Base-by-base conservation (phyloP, 2,888 invertebrate species). In the Macrosiphum euphorbiae region DNA sequence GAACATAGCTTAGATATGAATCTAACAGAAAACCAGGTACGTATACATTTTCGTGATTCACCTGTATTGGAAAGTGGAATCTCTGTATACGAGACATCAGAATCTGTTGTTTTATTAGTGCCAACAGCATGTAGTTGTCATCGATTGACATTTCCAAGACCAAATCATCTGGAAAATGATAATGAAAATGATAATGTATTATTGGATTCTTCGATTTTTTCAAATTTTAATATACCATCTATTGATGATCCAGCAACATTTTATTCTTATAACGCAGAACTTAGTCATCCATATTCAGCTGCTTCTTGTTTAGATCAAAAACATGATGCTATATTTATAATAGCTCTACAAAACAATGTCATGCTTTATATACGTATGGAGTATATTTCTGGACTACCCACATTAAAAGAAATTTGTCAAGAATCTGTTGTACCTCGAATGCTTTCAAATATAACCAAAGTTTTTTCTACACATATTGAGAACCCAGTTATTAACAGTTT, bases 81-180 rank as follows among this genome's bases (percentile, higher is more conserved):
- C 95, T 96, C 98, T 94, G 96, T 98, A 86, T 97, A 97, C 95
- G 97, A 99, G 96, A 97, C 97, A 87, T 96, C 96, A 95, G 97
- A 97, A 95, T 96, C 97, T 96, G 96, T 99, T 95, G 96, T 98
- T 16, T 97, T 99, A 95, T 96, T 99, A 93, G 98, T 99, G 28
- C 98, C 98, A 26, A 99, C 99, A 16, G 98, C 99, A 0, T 98
- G 98, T 94, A 98, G 98, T 95, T 97, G 99, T 28, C 99, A 99
- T 96, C 97, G 98, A 95, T 96, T 99, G 90, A 96, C 97, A 86
- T 99, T 99, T 96, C 97, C 98, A 47, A 98, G 98, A 96, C 99
- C 99, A 11, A 97, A 97, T 95, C 96, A 96, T 95, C 97, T 96
- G 95, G 97, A 97, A 95, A 95, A 95, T 94, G 67, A 94, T 35